Conservation (phyloP, 2,797 vertebrate species). For the Hirundo rustica region DNA sequence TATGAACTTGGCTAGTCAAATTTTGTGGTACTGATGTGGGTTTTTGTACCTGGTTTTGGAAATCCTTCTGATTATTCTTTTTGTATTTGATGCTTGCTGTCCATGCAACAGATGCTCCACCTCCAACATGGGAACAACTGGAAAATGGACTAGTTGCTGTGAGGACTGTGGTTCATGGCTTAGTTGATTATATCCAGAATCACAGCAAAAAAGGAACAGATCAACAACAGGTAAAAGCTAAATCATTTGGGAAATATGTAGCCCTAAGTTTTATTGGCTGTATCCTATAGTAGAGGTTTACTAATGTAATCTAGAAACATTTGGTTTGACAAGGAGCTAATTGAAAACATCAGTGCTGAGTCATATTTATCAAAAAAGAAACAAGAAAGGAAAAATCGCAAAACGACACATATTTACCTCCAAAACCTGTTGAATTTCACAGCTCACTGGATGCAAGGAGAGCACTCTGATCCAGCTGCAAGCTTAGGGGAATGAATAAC, state of each 20-base stretch:
- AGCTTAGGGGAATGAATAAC: background rate
- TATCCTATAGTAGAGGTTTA: background rate
- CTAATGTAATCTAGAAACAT: background rate
- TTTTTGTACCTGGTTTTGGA: background rate
- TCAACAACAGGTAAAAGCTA: slow-evolving; percentile 88
- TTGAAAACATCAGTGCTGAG: background rate
- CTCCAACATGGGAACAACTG: slow-evolving; percentile 97
- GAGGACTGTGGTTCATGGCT: slow-evolving; percentile 96
- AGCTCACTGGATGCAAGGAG: background rate
- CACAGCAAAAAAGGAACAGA: slow-evolving; percentile 99
- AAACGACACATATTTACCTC: too few species aligned
- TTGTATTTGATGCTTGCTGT: background rate
- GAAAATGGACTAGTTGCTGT: slow-evolving; percentile 96
- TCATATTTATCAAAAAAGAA: background rate
- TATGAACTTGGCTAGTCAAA: background rate
- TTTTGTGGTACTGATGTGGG: background rate
- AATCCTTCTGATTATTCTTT: background rate
- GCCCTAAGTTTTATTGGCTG: background rate
- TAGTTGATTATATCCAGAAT: slow-evolving; percentile 99
- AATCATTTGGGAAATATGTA: background rate
- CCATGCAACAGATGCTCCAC: slow-evolving; percentile 86
- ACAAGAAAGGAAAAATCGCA: fast-evolving
- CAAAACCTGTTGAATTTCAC: background rate
- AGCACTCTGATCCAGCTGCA: background rate
- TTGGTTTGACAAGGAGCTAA: background rate